phyloP scores from a whole-genome alignment of 2,113 vertebrate genomes.

The Tachuris rubrigastra region DNA sequence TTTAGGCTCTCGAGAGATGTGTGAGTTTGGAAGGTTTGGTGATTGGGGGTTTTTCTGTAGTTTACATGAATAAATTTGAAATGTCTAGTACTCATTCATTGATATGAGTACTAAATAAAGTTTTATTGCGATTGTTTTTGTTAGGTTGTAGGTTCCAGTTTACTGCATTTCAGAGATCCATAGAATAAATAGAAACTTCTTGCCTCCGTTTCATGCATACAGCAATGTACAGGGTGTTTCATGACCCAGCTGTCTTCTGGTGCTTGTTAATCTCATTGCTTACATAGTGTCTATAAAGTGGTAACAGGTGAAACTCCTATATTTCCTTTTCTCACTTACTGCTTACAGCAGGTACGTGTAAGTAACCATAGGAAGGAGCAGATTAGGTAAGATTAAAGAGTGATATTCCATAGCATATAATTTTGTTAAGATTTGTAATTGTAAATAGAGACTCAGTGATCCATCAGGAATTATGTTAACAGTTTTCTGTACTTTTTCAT shows the following conservation, averaged over 20 bases:
- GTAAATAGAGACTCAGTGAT: not conserved
- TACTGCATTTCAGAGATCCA: not conserved
- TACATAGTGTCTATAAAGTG: not conserved
- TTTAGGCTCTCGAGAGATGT: not conserved
- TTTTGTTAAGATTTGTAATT: not conserved
- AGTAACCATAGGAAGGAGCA: not conserved
- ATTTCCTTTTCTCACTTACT: not conserved
- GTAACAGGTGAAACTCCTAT: not conserved
- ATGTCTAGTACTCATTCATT: not conserved
- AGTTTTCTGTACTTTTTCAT: not conserved
- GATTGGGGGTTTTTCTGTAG: not conserved
- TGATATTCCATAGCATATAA: accelerated
- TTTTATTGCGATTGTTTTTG: accelerated
- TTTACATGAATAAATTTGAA: not conserved
- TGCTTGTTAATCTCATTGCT: not conserved
- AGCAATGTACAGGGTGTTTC: not conserved
- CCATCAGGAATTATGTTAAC: not conserved
- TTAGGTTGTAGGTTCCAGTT: not conserved
- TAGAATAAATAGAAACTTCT: not conserved
- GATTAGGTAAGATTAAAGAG: not conserved
- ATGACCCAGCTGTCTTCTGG: not conserved
- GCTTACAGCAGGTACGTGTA: not conserved
- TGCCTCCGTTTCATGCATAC: not conserved
- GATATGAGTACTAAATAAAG: not conserved
- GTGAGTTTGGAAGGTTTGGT: not conserved